These are phyloP conservation scores for Lanius collurio DNA, from an alignment of 2,113 vertebrate genomes.

Conservation along the genomic window DNA sequence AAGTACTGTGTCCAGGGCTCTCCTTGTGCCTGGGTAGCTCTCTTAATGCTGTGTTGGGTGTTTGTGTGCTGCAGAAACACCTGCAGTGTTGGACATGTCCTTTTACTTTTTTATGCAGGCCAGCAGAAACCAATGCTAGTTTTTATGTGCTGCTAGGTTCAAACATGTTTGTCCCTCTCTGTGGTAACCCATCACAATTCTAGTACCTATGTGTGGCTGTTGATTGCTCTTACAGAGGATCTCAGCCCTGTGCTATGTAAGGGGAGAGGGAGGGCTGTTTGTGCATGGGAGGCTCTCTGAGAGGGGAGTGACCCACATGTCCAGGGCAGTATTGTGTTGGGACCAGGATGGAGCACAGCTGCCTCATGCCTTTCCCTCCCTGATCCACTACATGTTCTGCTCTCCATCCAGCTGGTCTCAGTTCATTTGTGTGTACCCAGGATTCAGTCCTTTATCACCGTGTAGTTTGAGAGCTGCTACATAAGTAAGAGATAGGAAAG, in stretches of 20 bases:
- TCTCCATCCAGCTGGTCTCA: background rate
- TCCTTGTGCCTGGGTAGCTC: background rate
- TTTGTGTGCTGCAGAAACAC: background rate
- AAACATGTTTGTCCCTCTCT: background rate
- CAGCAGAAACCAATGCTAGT: background rate
- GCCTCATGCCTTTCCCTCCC: background rate
- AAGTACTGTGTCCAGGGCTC: background rate
- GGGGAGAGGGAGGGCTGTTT: background rate
- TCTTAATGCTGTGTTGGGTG: background rate
- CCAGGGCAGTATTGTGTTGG: rapidly evolving
- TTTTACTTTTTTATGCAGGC: background rate
- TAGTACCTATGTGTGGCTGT: background rate
- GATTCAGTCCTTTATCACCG: background rate
- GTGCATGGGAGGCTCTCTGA: background rate
- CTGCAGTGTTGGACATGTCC: background rate
- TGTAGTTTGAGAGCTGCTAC: background rate
- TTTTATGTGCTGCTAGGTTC: background rate
- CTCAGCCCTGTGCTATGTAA: background rate
- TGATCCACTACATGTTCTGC: background rate
- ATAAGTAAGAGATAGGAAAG: background rate
- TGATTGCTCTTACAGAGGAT: background rate
- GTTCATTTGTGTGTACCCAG: background rate
- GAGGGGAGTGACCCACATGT: rapidly evolving
- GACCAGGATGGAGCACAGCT: background rate
- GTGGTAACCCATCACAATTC: background rate